Evolutionary conservation across 2,797 vertebrate species (phyloP), one percentile per base, ranked within the genome.

Genomic region (Pseudopleuronectes americanus): DNA sequence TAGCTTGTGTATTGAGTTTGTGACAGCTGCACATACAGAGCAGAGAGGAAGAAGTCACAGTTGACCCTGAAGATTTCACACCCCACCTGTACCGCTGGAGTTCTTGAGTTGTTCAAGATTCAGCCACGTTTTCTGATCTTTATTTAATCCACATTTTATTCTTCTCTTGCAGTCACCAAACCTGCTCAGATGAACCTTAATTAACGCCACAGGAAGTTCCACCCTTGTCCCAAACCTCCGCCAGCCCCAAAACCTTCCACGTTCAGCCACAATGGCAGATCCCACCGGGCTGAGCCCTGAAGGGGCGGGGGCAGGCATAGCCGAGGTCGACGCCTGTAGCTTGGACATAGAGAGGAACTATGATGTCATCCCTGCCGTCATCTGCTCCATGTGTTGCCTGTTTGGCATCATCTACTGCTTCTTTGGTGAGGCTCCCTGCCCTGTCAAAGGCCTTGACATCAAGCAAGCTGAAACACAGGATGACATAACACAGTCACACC

Each of bases 331-430:
- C 68, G 77, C 79, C 64, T 97, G 96, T 69, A 91, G 90, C 74
- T 84, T 95, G 85, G 93, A 96, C 79, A 90, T 92, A 6, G 89
- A 94, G 79, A 88, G 94, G 64, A 91, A 87, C 63, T 95, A 95
- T 83, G 94, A 96, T 21, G 45, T 95, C 85, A 91, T 95, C 72
- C 96, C 96, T 3, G 90, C 94, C 0, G 91, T 95, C 75, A 94
- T 96, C 86, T 96, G 95, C 86, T 94, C 94, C 77, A 95, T 97
- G 90, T 96, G 95, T 87, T 96, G 95, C 88, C 92, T 96, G 64
- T 96, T 97, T 66, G 96, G 96, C 51, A 93, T 96, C 87, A 94
- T 96, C 91, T 97, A 96, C 90, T 96, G 96, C 89, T 96, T 96
- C 92, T 96, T 97, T 57, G 96, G 96, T 97, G 89, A 96, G 95